These are phyloP conservation scores for Proteles cristata DNA, from an alignment of 2,113 vertebrate genomes.

Conservation along the genomic window DNA sequence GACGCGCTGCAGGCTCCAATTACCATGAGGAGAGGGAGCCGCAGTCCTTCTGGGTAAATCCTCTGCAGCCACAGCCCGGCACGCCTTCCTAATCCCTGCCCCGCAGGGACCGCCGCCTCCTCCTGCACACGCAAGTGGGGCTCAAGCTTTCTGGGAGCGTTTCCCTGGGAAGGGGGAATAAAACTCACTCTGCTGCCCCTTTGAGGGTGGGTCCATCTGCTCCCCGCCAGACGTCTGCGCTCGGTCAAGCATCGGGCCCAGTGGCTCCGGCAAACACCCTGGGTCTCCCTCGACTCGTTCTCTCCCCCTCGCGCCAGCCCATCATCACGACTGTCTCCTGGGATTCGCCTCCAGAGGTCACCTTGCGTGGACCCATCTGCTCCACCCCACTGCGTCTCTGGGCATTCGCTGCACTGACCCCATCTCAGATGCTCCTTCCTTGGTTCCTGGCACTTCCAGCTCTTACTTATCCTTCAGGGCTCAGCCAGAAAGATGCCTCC, in stretches of 20 bases:
- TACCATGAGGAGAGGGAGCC: not conserved
- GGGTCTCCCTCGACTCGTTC: accelerated
- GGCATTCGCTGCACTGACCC: not conserved
- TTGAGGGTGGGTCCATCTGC: not conserved
- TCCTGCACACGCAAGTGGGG: not conserved
- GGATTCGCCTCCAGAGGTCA: not conserved
- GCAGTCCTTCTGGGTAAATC: not conserved
- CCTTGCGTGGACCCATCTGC: not conserved
- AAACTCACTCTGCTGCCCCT: not conserved
- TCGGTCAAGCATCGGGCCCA: not conserved
- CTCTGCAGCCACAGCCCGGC: not conserved
- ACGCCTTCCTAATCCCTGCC: not conserved
- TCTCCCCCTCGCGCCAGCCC: not conserved
- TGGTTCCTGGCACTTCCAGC: not conserved
- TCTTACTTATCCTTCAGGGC: not conserved
- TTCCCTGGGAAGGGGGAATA: not conserved
- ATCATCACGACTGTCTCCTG: not conserved
- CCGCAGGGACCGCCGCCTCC: accelerated
- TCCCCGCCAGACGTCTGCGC: not conserved
- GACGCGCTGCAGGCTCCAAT: accelerated
- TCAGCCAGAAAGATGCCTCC: not conserved
- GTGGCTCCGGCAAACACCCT: not conserved
- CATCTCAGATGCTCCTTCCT: not conserved
- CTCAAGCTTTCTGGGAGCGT: not conserved
- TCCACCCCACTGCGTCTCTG: not conserved